Conservation (phyloP, 2,888 invertebrate species). For the Drosophila niveifrons region DNA sequence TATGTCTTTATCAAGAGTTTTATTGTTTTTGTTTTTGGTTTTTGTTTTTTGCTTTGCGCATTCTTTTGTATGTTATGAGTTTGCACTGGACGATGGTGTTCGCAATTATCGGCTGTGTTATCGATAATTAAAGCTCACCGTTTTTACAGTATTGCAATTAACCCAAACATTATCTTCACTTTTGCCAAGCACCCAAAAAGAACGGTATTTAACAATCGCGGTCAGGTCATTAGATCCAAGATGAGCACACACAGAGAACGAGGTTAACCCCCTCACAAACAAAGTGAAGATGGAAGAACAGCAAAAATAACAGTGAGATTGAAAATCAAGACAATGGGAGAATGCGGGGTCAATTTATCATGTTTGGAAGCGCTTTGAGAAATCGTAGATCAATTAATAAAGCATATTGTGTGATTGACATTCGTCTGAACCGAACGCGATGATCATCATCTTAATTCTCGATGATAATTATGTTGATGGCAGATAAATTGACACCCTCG, state of each 20-base stretch:
- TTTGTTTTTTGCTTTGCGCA: neutral
- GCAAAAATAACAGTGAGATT: slow-evolving; percentile 18
- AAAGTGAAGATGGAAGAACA: slow-evolving; percentile 19
- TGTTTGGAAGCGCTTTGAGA: slow-evolving; percentile 18
- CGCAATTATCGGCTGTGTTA: slow-evolving; percentile 29
- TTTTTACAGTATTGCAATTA: slow-evolving; percentile 30
- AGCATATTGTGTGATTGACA: slow-evolving; percentile 73
- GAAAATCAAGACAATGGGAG: slow-evolving; percentile 15
- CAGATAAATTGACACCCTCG: slow-evolving; percentile 75
- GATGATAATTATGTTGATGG: slow-evolving; percentile 60
- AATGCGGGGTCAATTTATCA: slow-evolving; percentile 46
- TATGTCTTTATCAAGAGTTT: slow-evolving; percentile 43
- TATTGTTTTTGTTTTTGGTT: neutral
- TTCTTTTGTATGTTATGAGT: slow-evolving; percentile 8
- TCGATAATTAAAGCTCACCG: slow-evolving; percentile 21
- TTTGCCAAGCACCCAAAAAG: neutral
- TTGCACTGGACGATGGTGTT: neutral
- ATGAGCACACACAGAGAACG: slow-evolving; percentile 12
- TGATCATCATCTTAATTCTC: slow-evolving; percentile 33
- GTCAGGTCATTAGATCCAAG: slow-evolving; percentile 30
- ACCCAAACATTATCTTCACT: neutral
- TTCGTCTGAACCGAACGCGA: slow-evolving; percentile 32
- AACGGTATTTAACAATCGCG: slow-evolving; percentile 33
- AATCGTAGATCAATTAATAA: slow-evolving; percentile 65
- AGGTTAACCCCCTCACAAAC: slow-evolving; percentile 14